These are phyloP conservation scores for Trichonephila clavipes DNA, from an alignment of 1,140 invertebrate species.

Conservation along the genomic window DNA sequence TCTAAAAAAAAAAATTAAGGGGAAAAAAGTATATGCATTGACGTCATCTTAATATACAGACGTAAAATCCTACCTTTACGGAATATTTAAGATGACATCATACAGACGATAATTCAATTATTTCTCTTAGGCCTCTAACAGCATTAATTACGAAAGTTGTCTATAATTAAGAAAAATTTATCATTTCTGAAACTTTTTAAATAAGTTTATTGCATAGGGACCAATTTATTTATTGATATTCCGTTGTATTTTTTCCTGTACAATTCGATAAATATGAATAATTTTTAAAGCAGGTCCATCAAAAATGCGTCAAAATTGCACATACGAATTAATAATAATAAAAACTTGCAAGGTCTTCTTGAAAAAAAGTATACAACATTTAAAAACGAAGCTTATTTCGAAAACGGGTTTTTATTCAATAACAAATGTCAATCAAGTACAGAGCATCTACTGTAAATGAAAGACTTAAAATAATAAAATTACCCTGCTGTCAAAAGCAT, in stretches of 20 bases:
- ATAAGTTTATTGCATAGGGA: not conserved
- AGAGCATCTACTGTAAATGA: conserved; percentile 29
- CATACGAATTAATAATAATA: not conserved
- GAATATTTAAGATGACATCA: no score
- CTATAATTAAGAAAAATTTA: no score
- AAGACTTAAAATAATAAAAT: conserved; percentile 59
- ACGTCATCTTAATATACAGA: no score
- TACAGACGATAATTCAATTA: no score
- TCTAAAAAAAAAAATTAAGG: no score
- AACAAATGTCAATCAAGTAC: conserved; percentile 49
- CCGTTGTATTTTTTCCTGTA: not conserved
- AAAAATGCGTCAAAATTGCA: not conserved
- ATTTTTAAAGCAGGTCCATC: not conserved
- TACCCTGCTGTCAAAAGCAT: conserved; percentile 45
- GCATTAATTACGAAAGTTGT: no score
- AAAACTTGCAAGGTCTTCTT: conserved; percentile 4
- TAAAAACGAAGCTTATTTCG: conserved; percentile 46
- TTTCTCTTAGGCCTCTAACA: no score
- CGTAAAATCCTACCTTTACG: no score
- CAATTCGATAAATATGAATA: not conserved
- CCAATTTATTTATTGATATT: not conserved
- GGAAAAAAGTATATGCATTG: no score
- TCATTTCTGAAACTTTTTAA: no score
- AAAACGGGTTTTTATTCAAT: conserved; percentile 54
- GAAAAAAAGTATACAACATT: conserved; percentile 25